These are phyloP conservation scores for Oryzias celebensis DNA, from an alignment of 2,113 vertebrate genomes.

Conservation along the genomic window DNA sequence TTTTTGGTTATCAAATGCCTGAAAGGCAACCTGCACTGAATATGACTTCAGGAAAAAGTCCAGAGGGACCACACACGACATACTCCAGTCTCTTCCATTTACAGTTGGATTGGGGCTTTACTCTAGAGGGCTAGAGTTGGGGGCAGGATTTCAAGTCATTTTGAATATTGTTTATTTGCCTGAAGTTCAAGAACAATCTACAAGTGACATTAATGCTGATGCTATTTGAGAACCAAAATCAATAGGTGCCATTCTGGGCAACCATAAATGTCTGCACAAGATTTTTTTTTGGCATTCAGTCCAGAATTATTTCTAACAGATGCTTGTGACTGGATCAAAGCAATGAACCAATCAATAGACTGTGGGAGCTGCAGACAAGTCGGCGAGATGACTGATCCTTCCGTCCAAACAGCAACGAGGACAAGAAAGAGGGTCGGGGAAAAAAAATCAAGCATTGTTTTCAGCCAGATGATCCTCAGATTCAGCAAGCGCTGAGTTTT, in stretches of 20 bases:
- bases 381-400: conserved; percentile 4
- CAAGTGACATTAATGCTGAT: not conserved
- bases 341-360: conserved; percentile 11
- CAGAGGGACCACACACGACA: too few relatives aligned
- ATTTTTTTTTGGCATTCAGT: conserved; percentile 3
- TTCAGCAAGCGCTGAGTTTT: conserved; percentile 25
- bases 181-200: conserved; percentile 9
- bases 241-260: conserved; percentile 2
- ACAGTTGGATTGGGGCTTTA: not conserved
- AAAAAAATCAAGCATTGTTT: conserved; percentile 35
- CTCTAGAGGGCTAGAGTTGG: not conserved
- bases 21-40: too few relatives aligned
- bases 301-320: not conserved
- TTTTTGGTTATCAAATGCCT: too few relatives aligned
- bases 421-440: conserved; percentile 8
- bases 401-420: not conserved
- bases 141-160: not conserved
- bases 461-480: conserved; percentile 30
- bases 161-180: not conserved
- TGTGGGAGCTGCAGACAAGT: conserved; percentile 1
- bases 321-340: conserved; percentile 20
- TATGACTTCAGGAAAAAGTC: too few relatives aligned
- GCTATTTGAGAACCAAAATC: conserved; percentile 12
- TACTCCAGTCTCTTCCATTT: too few relatives aligned
- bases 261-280: not conserved